phyloP scores from a whole-genome alignment of 2,888 invertebrate genomes.

The Allacma fusca region DNA sequence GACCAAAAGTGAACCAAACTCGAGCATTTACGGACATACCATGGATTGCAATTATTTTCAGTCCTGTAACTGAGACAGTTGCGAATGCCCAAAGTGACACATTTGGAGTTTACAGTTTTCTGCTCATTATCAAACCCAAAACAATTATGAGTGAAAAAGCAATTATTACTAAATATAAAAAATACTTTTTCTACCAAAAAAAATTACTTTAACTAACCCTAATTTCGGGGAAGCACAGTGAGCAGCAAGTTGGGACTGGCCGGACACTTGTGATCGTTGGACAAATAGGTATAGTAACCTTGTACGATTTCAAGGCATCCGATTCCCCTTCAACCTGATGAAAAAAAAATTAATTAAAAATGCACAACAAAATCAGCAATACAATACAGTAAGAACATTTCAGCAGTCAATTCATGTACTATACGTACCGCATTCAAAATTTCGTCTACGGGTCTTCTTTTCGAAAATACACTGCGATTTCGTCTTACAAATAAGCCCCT shows the following conservation, averaged over 20 bases:
- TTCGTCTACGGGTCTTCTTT: slow-evolving; percentile 18
- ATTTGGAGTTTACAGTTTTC: slow-evolving; percentile 1
- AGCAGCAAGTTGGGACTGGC: slow-evolving; percentile 10
- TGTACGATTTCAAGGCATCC: slow-evolving; percentile 14
- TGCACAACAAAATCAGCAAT: background rate
- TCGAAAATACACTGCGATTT: background rate
- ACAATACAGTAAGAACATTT: background rate
- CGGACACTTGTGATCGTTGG: background rate
- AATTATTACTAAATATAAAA: too few relatives aligned
- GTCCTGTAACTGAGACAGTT: slow-evolving; percentile 12
- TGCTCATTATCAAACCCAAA: too few relatives aligned
- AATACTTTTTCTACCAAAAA: too few relatives aligned
- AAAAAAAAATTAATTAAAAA: background rate
- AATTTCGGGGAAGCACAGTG: slow-evolving; percentile 17
- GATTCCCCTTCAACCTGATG: slow-evolving; percentile 25
- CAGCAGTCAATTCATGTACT: too few relatives aligned
- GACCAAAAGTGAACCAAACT: slow-evolving; percentile 5
- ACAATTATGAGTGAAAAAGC: too few relatives aligned
- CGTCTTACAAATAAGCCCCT: slow-evolving; percentile 25
- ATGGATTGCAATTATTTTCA: background rate
- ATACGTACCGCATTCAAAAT: slow-evolving; percentile 21
- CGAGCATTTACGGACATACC: background rate
- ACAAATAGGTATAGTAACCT: background rate
- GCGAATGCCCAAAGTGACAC: slow-evolving; percentile 5
- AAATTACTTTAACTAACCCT: slow-evolving; percentile 10